These are phyloP conservation scores for Hemichromis elongatus DNA, from an alignment of 2,113 vertebrate genomes.

Conservation along the genomic window DNA sequence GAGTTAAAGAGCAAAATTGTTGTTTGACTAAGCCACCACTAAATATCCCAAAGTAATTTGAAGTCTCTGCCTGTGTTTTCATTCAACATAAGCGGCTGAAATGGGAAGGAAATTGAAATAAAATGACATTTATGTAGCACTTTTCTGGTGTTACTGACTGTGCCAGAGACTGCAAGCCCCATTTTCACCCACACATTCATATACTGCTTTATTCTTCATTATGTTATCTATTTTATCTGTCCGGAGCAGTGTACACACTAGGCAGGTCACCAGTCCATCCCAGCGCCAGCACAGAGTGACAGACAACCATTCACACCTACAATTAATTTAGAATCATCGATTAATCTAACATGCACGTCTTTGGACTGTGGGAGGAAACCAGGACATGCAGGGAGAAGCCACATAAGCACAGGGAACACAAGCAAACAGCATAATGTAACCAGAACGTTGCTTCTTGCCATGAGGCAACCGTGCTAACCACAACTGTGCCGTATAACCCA, in stretches of 20 bases:
- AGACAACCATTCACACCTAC: accelerated
- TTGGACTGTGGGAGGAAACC: not conserved
- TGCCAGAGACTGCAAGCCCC: not conserved
- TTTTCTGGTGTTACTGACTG: not conserved
- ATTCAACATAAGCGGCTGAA: not conserved
- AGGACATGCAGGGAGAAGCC: not conserved
- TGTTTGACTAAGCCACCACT: not conserved
- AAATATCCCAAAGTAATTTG: not conserved
- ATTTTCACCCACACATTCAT: not conserved
- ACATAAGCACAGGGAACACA: not conserved
- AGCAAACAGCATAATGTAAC: not conserved
- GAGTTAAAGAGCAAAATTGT: not conserved
- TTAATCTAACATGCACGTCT: not conserved
- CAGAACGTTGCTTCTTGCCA: not conserved
- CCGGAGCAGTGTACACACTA: not conserved
- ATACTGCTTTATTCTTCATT: not conserved
- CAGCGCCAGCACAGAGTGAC: not conserved
- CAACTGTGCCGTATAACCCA: not conserved
- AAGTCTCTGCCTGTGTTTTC: not conserved
- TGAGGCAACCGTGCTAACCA: not conserved
- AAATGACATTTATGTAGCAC: not conserved
- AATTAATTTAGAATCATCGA: not conserved
- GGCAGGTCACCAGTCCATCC: not conserved
- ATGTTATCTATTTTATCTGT: not conserved
- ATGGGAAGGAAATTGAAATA: not conserved